phyloP scores from a whole-genome alignment of 2,888 invertebrate species.

The Drosophila mayaguana region DNA sequence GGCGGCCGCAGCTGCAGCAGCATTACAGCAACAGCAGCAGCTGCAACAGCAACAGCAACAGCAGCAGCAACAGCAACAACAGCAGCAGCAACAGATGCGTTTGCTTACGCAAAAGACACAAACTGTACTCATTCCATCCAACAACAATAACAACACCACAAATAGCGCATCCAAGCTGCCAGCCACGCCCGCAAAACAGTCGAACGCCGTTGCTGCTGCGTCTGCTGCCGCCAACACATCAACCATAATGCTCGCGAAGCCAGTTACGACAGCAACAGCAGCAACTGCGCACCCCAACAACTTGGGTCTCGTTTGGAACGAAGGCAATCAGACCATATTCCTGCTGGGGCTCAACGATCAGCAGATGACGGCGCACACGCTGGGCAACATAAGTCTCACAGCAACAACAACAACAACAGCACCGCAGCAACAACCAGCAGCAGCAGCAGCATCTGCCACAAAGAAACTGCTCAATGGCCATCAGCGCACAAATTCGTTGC shows the following conservation, averaged over 20 bases:
- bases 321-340: constrained; percentile 87
- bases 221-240: constrained; percentile 31
- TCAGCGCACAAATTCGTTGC: constrained; percentile 86
- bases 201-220: constrained; percentile 30
- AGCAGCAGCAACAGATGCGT: constrained; percentile 74
- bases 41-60: constrained; percentile 73
- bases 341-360: constrained; percentile 86
- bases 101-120: constrained; percentile 84
- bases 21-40: constrained; percentile 75
- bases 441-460: constrained; percentile 66
- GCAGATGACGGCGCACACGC: constrained; percentile 83
- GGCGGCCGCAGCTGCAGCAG: constrained; percentile 83
- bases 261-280: constrained; percentile 37
- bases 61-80: constrained; percentile 55
- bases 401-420: constrained; percentile 61
- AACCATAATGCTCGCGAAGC: constrained; percentile 64
- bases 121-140: constrained; percentile 86
- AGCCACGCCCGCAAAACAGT: constrained; percentile 57
- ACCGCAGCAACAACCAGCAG: not conserved
- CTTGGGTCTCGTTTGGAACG: constrained; percentile 88
- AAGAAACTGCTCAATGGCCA: constrained; percentile 86
- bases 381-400: constrained; percentile 82
- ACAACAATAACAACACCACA: constrained; percentile 56
- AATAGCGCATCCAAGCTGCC: constrained; percentile 56
- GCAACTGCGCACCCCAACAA: constrained; percentile 84